Percentiles rank a stretch among this genome's conserved stretches.
Conservation (phyloP, 2,888 invertebrate species). For the Celastrina argiolus region DNA sequence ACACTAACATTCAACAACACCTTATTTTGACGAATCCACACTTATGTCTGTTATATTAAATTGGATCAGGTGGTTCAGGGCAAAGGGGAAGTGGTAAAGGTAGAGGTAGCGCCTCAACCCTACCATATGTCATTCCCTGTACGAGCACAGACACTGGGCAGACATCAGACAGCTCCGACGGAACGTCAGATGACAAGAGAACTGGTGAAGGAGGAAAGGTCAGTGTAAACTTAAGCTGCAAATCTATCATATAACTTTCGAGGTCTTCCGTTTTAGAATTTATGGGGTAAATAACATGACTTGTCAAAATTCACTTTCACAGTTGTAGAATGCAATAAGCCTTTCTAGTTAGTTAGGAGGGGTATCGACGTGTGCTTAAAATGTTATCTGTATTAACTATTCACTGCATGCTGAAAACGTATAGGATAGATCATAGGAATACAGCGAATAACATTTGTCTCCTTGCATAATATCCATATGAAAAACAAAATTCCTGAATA, state of each 20-base stretch:
- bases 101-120: constrained; percentile 58
- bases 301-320: not conserved
- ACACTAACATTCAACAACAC: too few species aligned
- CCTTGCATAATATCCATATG: constrained; percentile 17
- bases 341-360: constrained; percentile 22
- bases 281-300: constrained; percentile 18
- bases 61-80: constrained; percentile 46
- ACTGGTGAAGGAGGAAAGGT: constrained; percentile 64
- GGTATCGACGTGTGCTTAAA: constrained; percentile 3
- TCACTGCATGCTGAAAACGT: constrained; percentile 1
- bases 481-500: constrained; percentile 22
- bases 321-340: not conserved
- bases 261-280: not conserved
- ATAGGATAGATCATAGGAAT: not conserved
- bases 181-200: constrained; percentile 61
- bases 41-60: not conserved
- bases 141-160: constrained; percentile 63
- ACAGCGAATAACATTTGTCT: not conserved
- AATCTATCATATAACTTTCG: not conserved
- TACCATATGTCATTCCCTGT: constrained; percentile 72
- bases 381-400: not conserved
- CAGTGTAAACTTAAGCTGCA: constrained; percentile 26
- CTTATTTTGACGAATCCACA: not conserved
- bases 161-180: constrained; percentile 68
- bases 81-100: constrained; percentile 68